These are phyloP conservation scores for Hoplodrina ambigua DNA, from an alignment of 2,888 invertebrate genomes.

Conservation along the genomic window DNA sequence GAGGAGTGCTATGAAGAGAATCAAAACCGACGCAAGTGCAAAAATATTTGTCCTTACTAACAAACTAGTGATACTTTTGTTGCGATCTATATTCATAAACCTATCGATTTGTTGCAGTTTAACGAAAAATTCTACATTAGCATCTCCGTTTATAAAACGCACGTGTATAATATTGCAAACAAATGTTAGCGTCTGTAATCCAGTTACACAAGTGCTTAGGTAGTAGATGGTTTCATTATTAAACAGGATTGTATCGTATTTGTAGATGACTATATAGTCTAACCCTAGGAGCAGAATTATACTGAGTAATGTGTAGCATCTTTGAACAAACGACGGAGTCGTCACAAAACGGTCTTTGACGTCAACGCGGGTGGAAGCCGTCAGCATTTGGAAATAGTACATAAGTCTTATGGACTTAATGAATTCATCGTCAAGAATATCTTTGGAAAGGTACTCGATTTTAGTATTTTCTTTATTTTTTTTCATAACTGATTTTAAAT, in stretches of 20 bases:
- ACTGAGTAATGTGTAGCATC: constrained; percentile 68
- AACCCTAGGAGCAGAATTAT: constrained; percentile 51
- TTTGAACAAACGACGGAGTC: constrained; percentile 73
- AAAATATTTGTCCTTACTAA: constrained; percentile 59
- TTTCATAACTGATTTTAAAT: constrained; percentile 17
- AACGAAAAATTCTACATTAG: constrained; percentile 73
- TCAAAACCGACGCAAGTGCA: constrained; percentile 55
- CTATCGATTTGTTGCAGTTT: constrained; percentile 78
- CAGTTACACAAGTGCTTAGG: constrained; percentile 53
- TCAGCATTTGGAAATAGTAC: constrained; percentile 67
- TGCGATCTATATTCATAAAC: constrained; percentile 72
- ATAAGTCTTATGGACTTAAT: constrained; percentile 67
- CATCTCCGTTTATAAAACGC: constrained; percentile 73
- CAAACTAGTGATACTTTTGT: constrained; percentile 63
- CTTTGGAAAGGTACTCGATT: constrained; percentile 74
- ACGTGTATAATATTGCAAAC: constrained; percentile 69
- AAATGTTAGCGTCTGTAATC: constrained; percentile 61
- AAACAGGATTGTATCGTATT: constrained; percentile 45
- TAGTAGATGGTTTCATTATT: constrained; percentile 51
- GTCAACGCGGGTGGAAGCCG: constrained; percentile 75
- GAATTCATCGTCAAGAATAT: constrained; percentile 75
- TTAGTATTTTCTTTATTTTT: constrained; percentile 36
- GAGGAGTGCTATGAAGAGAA: constrained; percentile 42
- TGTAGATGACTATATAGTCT: constrained; percentile 39
- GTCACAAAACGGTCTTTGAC: constrained; percentile 73